Evolutionary conservation across 2,113 vertebrate species (phyloP), one percentile per base, ranked within the genome.

Genomic region (Toxostoma redivivum): DNA sequence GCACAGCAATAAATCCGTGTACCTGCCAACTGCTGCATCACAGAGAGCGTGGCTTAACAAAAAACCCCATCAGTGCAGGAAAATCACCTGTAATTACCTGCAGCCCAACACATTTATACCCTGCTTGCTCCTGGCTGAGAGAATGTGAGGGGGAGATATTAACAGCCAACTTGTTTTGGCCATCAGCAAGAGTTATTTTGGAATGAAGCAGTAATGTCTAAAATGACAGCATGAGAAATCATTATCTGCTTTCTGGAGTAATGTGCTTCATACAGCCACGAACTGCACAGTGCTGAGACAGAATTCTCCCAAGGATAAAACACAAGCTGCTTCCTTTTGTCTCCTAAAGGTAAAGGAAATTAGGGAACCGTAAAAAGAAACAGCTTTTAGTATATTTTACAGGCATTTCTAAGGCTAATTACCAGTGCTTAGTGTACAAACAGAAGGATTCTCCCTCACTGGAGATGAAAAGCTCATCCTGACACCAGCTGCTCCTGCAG

Each of bases 401-500:
- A 86, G 42, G 51, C 82, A 64, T 19, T 60, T 71, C 56, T 53
- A 60, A 48, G 94, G 66, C 53, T 92, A 87, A 92, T 95, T 83
- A 86, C 56, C 51, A 93, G 57, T 16, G 45, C 37, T 67, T 12
- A 88, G 88, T 93, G 67, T 90, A 93, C 88, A 88, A 93, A 96
- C 90, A 94, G 79, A 90, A 81, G 70, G 88, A 31, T 82, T 91
- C 74, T 82, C 86, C 73, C 56, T 80, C 73, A 45, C 5, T 82
- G 54, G 9, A 62, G 70, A 92, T 45, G 33, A 91, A 90, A 97
- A 92, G 42, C 66, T 94, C 81, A 42, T 82, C 62, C 81, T 76
- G 82, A 88, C 84, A 95, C 95, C 95, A 94, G 92, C 80, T 96
- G 88, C 48, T 92, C 81, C 81, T 74, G 64, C 91, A 95, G 92